phyloP scores from a whole-genome alignment of 2,888 invertebrate genomes.

The Gerosis bhagava region DNA sequence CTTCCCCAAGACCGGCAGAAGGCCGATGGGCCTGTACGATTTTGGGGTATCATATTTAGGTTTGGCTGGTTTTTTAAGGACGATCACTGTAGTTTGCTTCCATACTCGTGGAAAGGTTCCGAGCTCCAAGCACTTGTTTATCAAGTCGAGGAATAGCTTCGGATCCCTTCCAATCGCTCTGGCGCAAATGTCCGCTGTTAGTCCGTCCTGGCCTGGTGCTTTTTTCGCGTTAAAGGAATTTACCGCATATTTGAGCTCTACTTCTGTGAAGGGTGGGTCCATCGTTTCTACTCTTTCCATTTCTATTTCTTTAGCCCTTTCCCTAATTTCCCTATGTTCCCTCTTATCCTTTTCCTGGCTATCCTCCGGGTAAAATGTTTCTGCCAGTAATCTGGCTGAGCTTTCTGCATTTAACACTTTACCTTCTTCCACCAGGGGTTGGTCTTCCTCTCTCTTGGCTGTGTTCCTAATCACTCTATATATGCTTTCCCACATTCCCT shows the following conservation, averaged over 20 bases:
- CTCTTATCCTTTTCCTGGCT: not conserved
- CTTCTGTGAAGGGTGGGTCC: conserved; percentile 21
- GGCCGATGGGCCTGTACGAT: not conserved
- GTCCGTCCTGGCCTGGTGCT: conserved; percentile 28
- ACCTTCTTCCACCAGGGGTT: conserved; percentile 4
- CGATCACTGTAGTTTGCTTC: not conserved
- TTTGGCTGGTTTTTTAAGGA: not conserved
- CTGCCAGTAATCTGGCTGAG: conserved; percentile 13
- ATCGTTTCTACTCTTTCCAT: not conserved
- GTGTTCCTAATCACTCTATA: conserved; percentile 26
- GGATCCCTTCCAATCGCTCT: not conserved
- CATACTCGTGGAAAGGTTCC: not conserved
- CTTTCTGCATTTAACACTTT: conserved; percentile 1
- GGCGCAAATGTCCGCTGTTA: conserved; percentile 25
- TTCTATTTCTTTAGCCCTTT: not conserved
- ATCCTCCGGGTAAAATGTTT: conserved; percentile 14
- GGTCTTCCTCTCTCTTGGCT: conserved; percentile 9
- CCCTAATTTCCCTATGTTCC: not conserved
- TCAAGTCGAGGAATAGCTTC: not conserved
- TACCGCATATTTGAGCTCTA: conserved; percentile 6
- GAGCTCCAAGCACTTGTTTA: not conserved
- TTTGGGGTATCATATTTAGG: not conserved
- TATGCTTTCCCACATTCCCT: conserved; percentile 25
- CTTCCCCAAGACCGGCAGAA: not conserved
- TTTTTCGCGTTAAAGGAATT: conserved; percentile 21